phyloP scores from a whole-genome alignment of 2,113 vertebrate genomes.

The Catharus minimus region DNA sequence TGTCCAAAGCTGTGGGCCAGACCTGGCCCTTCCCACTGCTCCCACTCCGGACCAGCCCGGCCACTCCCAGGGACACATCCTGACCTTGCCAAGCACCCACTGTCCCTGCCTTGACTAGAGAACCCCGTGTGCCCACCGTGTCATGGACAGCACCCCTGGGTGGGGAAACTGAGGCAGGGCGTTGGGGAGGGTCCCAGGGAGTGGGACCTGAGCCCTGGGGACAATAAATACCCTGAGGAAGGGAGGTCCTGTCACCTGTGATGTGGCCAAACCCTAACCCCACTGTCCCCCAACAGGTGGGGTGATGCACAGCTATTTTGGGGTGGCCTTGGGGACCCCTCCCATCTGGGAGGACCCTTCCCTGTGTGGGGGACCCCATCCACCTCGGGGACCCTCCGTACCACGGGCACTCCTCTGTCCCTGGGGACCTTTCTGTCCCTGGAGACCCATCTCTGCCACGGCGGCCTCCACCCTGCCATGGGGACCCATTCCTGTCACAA shows the following conservation, averaged over 20 bases:
- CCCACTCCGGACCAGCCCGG: not conserved
- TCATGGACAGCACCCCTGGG: not conserved
- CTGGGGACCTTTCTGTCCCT: too few species aligned
- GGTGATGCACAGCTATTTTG: not conserved
- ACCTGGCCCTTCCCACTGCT: not conserved
- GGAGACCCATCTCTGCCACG: not conserved
- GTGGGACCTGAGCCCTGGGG: not conserved
- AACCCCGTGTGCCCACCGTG: rapidly evolving
- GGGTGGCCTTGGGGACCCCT: not conserved
- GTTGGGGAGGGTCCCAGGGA: too few species aligned
- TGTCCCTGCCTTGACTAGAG: not conserved
- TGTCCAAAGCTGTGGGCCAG: not conserved
- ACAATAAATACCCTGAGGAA: not conserved
- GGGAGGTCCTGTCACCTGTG: not conserved
- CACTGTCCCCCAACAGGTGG: rapidly evolving
- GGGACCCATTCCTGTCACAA: not conserved
- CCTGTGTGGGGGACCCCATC: not conserved
- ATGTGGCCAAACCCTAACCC: not conserved
- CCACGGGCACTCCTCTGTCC: not conserved
- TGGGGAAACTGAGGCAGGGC: not conserved
- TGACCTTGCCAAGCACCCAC: not conserved
- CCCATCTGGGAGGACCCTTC: not conserved
- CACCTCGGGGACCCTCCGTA: not conserved
- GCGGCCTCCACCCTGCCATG: not conserved
- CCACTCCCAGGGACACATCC: not conserved